Conservation (phyloP, 1,140 invertebrate genomes). For the Melanaphis sacchari region DNA sequence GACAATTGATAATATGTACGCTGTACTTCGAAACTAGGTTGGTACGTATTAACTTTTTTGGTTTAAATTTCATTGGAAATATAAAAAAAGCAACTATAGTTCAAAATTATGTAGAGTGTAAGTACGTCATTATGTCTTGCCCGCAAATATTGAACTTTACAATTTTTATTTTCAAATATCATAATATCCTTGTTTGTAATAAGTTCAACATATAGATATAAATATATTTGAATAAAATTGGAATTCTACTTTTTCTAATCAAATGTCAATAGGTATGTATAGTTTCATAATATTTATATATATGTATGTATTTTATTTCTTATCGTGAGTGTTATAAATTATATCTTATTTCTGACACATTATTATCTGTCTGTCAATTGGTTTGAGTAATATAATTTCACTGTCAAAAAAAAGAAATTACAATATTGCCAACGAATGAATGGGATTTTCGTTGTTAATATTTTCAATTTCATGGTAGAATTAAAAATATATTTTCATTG, state of each 20-base stretch:
- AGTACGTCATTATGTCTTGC: not conserved
- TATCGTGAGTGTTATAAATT: not conserved
- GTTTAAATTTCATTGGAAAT: not conserved
- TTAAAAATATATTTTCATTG: not conserved
- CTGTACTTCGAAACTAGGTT: not conserved
- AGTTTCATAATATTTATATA: not conserved
- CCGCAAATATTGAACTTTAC: not conserved
- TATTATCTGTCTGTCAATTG: not conserved
- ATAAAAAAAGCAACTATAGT: too few species aligned
- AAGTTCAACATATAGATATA: not conserved
- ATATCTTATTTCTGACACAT: not conserved
- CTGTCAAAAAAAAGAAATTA: not conserved
- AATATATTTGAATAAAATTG: not conserved
- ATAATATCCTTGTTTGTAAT: not conserved
- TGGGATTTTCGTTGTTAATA: not conserved
- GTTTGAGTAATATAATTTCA: not conserved
- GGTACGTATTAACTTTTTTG: not conserved
- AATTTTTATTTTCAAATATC: not conserved
- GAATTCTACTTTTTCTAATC: not conserved
- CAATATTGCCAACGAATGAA: not conserved
- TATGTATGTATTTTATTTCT: not conserved
- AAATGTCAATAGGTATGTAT: not conserved
- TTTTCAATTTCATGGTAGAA: not conserved
- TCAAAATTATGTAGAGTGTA: too few species aligned
- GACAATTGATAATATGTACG: not conserved